A percentile compares a stretch with the other conserved stretches of the same genome.
Conservation (phyloP, 2,113 vertebrate genomes). For the Equus przewalskii region DNA sequence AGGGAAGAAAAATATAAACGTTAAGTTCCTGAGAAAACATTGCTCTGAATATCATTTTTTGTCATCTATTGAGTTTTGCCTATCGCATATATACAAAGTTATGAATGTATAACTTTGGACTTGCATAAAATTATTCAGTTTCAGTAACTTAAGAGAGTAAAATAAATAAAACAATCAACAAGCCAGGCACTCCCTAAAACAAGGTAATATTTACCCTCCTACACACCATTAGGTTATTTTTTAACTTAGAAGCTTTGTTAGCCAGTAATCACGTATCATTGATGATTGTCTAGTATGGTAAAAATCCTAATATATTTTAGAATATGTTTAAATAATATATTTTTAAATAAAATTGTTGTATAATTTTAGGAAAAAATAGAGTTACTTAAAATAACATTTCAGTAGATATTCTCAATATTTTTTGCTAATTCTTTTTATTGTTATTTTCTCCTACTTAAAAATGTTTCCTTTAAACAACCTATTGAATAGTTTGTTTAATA, state of each 20-base stretch:
- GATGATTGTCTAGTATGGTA: not conserved
- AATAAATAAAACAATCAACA: not conserved
- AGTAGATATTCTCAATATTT: not conserved
- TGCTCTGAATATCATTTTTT: constrained; percentile 23
- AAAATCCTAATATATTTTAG: not conserved
- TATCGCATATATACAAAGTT: not conserved
- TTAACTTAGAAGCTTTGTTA: not conserved
- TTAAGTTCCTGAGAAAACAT: not conserved
- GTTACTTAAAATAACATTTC: constrained; percentile 11
- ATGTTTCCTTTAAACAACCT: not conserved
- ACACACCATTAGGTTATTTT: not conserved
- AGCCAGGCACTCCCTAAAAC: not conserved
- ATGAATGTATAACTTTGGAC: not conserved
- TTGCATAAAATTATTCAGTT: not conserved
- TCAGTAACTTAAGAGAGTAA: not conserved
- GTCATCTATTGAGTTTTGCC: not conserved
- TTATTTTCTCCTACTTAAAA: not conserved
- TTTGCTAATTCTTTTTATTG: not conserved
- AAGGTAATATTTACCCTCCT: not conserved
- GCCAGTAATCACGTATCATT: not conserved
- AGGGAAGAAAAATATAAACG: not conserved
- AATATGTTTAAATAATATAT: not conserved
- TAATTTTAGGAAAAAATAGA: not conserved
- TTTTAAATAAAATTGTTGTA: not conserved
- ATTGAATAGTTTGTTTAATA: not conserved